Base-by-base conservation (phyloP, 2,113 vertebrate genomes). In the Antechinus flavipes region DNA sequence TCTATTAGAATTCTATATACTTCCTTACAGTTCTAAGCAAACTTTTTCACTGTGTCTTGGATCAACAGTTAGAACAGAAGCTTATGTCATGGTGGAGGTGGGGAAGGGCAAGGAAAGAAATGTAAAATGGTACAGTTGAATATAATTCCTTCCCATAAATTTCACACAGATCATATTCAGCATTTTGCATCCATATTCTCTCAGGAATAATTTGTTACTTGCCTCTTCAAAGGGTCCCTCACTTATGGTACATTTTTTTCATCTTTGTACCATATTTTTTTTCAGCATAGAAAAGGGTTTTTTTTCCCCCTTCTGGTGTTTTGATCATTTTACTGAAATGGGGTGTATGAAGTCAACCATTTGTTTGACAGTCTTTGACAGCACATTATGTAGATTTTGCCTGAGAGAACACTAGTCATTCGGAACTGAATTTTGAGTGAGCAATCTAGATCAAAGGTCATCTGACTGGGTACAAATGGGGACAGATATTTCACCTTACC, bases 301-400 rank as follows among this genome's bases (percentile, higher is more conserved):
- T 42, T 22, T 95, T 96, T 76, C 93, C 16, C 42, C 92, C 97
- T 98, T 97, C 95, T 95, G 93, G 93, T 98, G 98, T 98, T 98
- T 98, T 98, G 98, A 98, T 98, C 96, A 96, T 97, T 97, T 98
- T 97, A 91, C 98, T 98, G 98, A 98, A 97, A 98, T 97, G 96
- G 97, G 98, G 97, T 98, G 95, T 98, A 97, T 97, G 96, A 98
- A 98, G 98, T 98, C 97, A 97, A 98, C 97, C 98, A 93, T 98
- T 98, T 98, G 98, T 98, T 97, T 99, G 98, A 98, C 98, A 98
- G 93, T 91, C 97, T 98, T 95, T 98, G 98, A 98, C 97, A 98
- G 98, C 98, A 98, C 98, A 98, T 98, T 98, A 98, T 98, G 98
- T 98, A 98, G 98, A 98, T 98, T 97, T 98, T 97, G 95, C 96